These are phyloP conservation scores for Tinamus guttatus DNA, from an alignment of 2,113 vertebrate genomes.

Conservation along the genomic window DNA sequence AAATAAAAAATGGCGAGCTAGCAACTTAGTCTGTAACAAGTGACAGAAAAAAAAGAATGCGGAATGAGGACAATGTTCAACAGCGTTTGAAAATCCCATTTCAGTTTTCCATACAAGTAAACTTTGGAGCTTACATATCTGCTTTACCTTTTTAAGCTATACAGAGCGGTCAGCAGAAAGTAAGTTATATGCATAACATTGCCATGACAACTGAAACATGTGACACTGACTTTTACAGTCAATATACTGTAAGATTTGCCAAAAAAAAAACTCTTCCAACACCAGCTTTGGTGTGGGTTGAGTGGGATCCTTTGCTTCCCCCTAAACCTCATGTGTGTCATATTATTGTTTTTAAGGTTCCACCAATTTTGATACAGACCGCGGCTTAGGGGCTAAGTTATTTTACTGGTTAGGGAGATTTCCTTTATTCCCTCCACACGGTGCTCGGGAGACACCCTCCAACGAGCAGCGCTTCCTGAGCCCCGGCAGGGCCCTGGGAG, in stretches of 20 bases:
- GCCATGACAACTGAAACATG: accelerated
- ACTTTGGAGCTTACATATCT: neutral
- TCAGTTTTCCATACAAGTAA: neutral
- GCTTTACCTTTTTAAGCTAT: neutral
- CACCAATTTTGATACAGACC: accelerated
- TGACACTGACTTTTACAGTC: neutral
- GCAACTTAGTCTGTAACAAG: neutral
- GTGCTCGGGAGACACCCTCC: accelerated
- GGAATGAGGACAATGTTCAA: accelerated
- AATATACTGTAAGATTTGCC: accelerated
- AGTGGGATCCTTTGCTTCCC: neutral
- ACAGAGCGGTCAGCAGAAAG: neutral
- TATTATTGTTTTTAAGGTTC: neutral
- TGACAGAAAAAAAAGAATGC: neutral
- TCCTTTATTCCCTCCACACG: neutral
- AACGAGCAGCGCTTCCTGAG: accelerated
- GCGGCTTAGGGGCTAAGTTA: neutral
- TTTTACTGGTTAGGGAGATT: accelerated
- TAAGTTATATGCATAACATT: neutral
- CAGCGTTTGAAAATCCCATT: accelerated
- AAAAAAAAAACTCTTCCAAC: no score
- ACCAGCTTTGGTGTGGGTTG: accelerated
- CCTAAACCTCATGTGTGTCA: neutral
- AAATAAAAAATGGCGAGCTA: neutral
- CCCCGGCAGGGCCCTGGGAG: no score